Evolutionary conservation across 2,113 vertebrate species (phyloP).

Genomic region (Notothenia coriiceps): DNA sequence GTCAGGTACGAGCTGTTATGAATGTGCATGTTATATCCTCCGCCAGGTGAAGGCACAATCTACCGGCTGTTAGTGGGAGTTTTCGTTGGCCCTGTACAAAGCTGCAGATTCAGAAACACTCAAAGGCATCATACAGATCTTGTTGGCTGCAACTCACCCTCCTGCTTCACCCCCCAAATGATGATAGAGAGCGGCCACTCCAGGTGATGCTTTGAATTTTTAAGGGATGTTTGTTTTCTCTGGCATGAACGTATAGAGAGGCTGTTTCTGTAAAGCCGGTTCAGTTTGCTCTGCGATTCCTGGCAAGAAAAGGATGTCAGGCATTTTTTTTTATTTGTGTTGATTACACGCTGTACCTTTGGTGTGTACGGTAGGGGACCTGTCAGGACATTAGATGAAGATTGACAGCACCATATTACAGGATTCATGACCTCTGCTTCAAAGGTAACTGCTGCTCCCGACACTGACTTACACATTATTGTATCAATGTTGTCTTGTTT

Average conservation of each 20-base stretch:
- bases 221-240: conserved; percentile 41
- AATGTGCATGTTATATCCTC: conserved; percentile 64
- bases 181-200: conserved; percentile 56
- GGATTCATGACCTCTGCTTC: not conserved
- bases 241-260: conserved; percentile 11
- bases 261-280: conserved; percentile 28
- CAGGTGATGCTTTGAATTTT: conserved; percentile 44
- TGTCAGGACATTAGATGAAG: conserved; percentile 17
- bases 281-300: conserved; percentile 33
- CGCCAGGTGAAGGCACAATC: conserved; percentile 63
- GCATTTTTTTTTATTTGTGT: conserved; percentile 40
- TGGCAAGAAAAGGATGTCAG: conserved; percentile 44
- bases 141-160: conserved; percentile 34
- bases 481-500: not conserved
- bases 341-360: conserved; percentile 6
- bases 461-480: not conserved
- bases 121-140: conserved; percentile 64
- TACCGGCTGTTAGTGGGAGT: conserved; percentile 53
- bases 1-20: conserved; percentile 53
- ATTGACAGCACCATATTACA: conserved; percentile 15
- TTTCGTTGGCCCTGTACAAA: conserved; percentile 60
- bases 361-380: conserved; percentile 18
- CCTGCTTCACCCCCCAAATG: conserved; percentile 31
- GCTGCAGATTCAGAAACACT: conserved; percentile 32
- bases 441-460: not conserved